These are phyloP conservation scores for Copsychus sechellarum DNA, from an alignment of 2,113 vertebrate species.

Conservation along the genomic window DNA sequence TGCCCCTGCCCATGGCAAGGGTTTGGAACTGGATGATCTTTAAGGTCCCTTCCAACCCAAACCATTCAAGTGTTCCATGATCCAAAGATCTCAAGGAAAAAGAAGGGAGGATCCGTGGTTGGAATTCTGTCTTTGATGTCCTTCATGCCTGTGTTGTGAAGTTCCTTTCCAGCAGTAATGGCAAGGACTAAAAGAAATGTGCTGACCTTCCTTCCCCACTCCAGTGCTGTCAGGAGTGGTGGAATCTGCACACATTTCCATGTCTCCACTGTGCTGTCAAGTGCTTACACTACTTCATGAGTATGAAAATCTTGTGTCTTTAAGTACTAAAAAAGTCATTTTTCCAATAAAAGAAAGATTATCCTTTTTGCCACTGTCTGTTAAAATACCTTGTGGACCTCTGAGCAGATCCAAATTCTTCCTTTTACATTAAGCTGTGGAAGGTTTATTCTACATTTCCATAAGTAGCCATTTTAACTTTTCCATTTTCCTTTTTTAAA, in stretches of 20 bases:
- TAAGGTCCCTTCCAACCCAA: not conserved
- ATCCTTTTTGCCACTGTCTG: not conserved
- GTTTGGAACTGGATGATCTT: not conserved
- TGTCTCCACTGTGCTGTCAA: not conserved
- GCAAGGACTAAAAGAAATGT: not conserved
- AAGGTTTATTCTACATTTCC: slow-evolving; percentile 54
- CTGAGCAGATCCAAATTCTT: slow-evolving; percentile 3
- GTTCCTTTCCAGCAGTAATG: not conserved
- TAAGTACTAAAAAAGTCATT: not conserved
- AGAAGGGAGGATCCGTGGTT: not conserved
- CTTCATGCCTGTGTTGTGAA: not conserved
- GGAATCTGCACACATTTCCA: not conserved
- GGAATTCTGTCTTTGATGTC: not conserved
- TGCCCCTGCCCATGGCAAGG: not conserved
- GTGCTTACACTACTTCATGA: not conserved
- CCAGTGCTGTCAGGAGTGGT: not conserved
- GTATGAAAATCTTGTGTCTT: not conserved
- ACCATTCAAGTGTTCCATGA: not conserved
- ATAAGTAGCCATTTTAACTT: slow-evolving; percentile 53
- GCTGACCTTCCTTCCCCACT: not conserved
- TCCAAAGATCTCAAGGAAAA: not conserved
- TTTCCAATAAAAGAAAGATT: not conserved
- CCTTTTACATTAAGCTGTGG: not conserved
- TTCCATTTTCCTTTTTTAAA: slow-evolving; percentile 67
- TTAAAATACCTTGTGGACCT: not conserved